phyloP scores from a whole-genome alignment of 2,888 invertebrate species.

The Meteorus cinctellus region DNA sequence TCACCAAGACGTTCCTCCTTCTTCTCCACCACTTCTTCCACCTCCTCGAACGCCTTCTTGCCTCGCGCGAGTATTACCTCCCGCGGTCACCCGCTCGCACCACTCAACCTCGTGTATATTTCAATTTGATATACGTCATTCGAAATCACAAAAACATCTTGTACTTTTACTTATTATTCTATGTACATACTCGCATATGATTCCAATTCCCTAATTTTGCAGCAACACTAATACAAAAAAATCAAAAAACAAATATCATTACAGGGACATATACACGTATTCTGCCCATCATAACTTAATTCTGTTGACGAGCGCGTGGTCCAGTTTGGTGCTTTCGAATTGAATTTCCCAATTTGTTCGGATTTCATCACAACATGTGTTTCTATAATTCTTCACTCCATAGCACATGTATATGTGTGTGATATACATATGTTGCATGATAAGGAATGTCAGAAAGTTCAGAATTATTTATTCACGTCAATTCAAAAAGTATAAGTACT shows the following conservation, averaged over 20 bases:
- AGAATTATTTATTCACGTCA: background rate
- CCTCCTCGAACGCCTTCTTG: constrained; percentile 33
- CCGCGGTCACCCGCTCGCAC: constrained; percentile 43
- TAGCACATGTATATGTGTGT: background rate
- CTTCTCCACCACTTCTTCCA: constrained; percentile 47
- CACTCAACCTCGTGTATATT: constrained; percentile 11
- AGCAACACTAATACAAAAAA: background rate
- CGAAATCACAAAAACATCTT: constrained; percentile 22
- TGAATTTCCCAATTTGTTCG: background rate
- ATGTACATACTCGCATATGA: background rate
- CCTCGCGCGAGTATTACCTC: constrained; percentile 42
- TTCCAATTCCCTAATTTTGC: constrained; percentile 58
- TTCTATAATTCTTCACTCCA: background rate
- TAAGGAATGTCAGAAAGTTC: background rate
- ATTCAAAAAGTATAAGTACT: background rate
- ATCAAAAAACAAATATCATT: background rate
- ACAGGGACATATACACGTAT: background rate
- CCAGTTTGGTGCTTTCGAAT: background rate
- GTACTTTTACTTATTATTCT: constrained; percentile 42
- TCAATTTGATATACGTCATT: constrained; percentile 23
- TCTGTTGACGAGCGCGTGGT: background rate
- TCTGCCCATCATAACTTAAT: background rate
- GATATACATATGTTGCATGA: background rate
- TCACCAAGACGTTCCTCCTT: constrained; percentile 59
- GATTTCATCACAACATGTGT: background rate